Evolutionary conservation across 2,888 invertebrate genomes (phyloP).

Genomic region (Pollenia amentaria): DNA sequence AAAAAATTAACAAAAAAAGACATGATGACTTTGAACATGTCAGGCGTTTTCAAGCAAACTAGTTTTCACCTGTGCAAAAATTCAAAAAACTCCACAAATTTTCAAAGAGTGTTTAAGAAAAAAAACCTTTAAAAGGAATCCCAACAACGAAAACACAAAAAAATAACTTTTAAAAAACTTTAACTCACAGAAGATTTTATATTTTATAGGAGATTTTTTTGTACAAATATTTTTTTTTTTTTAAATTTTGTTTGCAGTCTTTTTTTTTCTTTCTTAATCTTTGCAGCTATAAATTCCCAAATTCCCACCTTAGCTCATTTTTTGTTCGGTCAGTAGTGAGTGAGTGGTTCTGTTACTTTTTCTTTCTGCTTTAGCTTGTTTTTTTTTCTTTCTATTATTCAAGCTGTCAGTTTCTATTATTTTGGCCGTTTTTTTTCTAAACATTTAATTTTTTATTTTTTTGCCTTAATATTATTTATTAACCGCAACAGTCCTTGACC

Average conservation of each 20-base stretch:
- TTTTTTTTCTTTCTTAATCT: constrained; percentile 6
- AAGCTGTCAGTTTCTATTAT: constrained; percentile 42
- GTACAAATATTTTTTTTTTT: not conserved
- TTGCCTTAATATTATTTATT: constrained; percentile 68
- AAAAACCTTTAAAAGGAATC: constrained; percentile 29
- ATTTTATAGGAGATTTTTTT: too few species aligned
- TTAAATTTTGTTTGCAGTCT: not conserved
- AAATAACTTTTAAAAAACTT: not conserved
- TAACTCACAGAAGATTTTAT: not conserved
- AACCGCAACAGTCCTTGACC: constrained; percentile 76
- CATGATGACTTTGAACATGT: constrained; percentile 52
- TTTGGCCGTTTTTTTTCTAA: constrained; percentile 1
- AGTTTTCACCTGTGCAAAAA: constrained; percentile 53
- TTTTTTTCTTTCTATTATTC: constrained; percentile 4
- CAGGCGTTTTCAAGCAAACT: constrained; percentile 40
- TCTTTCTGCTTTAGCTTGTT: constrained; percentile 22
- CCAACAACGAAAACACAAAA: not conserved
- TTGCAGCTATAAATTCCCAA: not conserved
- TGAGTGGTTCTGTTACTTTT: constrained; percentile 51
- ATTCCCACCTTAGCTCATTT: not conserved
- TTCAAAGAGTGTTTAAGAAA: not conserved
- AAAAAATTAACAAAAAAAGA: too few species aligned
- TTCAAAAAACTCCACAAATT: not conserved
- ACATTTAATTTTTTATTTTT: constrained; percentile 26
- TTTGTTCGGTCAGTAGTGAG: constrained; percentile 16